phyloP scores from a whole-genome alignment of 2,113 vertebrate genomes.

The Brienomyrus brachyistius region DNA sequence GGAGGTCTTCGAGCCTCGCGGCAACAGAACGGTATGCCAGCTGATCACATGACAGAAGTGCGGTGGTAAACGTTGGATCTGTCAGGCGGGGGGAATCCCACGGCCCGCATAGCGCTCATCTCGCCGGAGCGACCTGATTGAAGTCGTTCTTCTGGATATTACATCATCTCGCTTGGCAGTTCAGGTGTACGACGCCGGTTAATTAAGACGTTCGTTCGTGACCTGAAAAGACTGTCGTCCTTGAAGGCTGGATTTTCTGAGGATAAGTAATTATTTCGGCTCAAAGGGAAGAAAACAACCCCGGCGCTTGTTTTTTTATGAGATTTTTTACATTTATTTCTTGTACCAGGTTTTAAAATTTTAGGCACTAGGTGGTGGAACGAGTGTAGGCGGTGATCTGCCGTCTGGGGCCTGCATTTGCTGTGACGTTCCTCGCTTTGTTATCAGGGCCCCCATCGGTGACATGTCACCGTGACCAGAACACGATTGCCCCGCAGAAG shows the following conservation, averaged over 20 bases:
- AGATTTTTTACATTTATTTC: not conserved
- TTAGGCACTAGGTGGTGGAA: not conserved
- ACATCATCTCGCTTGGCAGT: not conserved
- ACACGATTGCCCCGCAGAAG: not conserved
- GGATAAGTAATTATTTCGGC: not conserved
- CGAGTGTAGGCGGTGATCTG: not conserved
- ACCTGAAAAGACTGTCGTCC: not conserved
- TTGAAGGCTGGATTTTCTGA: not conserved
- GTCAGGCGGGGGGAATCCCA: not conserved
- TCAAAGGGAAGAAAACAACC: not conserved
- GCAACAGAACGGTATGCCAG: not conserved
- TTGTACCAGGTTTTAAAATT: not conserved
- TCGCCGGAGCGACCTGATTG: not conserved
- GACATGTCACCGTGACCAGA: not conserved
- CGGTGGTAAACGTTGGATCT: not conserved
- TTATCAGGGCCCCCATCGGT: not conserved
- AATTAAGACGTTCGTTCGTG: not conserved
- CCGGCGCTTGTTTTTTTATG: not conserved
- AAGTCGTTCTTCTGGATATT: not conserved
- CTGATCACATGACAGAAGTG: not conserved
- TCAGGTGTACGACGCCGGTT: not conserved
- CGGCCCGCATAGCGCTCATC: not conserved
- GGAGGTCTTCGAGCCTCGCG: not conserved
- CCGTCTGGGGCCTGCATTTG: not conserved
- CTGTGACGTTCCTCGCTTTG: not conserved